Evolutionary conservation across 2,888 invertebrate species (phyloP).

Genomic region (Scaptomyza tumidula): DNA sequence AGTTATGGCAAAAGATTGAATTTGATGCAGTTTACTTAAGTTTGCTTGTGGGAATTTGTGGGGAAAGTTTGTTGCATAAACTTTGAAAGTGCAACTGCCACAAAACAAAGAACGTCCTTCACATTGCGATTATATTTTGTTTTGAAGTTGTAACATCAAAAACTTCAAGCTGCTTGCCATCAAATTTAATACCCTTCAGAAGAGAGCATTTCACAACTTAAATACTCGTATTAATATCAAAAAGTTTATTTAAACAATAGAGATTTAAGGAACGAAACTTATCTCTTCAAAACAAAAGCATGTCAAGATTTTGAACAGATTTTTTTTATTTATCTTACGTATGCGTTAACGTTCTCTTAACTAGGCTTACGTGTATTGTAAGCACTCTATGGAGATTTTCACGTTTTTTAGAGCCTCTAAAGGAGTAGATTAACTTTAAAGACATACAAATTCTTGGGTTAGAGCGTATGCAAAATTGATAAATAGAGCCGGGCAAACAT

Average conservation of each 20-base stretch:
- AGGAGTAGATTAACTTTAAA: conserved; percentile 54
- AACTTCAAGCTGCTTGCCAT: background rate
- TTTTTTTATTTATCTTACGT: background rate
- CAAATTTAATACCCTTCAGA: background rate
- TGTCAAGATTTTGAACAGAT: background rate
- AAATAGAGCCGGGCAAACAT: conserved; percentile 51
- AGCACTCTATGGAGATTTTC: conserved; percentile 42
- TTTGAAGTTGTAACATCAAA: no score
- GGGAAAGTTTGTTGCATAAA: conserved; percentile 34
- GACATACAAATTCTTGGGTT: conserved; percentile 67
- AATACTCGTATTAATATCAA: background rate
- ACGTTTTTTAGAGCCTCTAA: conserved; percentile 25
- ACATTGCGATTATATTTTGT: background rate
- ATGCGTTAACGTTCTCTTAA: conserved; percentile 3
- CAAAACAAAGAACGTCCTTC: conserved; percentile 1
- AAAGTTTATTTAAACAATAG: no score
- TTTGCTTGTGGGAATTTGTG: conserved; percentile 51
- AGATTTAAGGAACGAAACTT: no score
- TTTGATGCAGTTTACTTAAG: conserved; percentile 69
- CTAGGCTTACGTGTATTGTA: conserved; percentile 20
- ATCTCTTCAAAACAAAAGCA: background rate
- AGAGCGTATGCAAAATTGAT: conserved; percentile 71
- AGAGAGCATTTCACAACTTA: background rate
- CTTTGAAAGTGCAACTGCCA: conserved; percentile 16
- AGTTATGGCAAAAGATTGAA: conserved; percentile 57